phyloP scores from a whole-genome alignment of 1,140 invertebrate genomes.

The Drosophila jambulina region DNA sequence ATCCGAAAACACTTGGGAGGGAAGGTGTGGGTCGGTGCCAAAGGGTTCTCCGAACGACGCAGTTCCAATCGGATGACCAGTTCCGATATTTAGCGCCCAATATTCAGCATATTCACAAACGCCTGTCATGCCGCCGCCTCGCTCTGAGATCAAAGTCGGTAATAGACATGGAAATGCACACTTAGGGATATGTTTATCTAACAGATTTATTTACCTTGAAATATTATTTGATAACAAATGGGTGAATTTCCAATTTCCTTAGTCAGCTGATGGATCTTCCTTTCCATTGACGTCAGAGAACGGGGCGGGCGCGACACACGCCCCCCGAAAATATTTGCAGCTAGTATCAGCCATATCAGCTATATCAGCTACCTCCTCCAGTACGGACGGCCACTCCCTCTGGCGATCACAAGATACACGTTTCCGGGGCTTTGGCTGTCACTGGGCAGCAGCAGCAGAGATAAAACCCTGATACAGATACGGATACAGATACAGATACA shows the following conservation, averaged over 20 bases:
- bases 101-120: not conserved
- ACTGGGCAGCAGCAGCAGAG: slow-evolving; percentile 17
- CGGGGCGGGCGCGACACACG: slow-evolving; percentile 1
- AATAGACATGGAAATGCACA: not conserved
- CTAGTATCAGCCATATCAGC: slow-evolving; percentile 26
- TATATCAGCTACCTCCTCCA: slow-evolving; percentile 21
- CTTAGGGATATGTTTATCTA: not conserved
- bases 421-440: slow-evolving; percentile 51
- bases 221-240: not conserved
- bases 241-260: not conserved
- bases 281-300: slow-evolving; percentile 40
- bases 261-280: slow-evolving; percentile 12
- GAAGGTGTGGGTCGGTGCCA: not conserved
- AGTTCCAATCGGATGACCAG: slow-evolving; percentile 27
- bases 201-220: not conserved
- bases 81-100: slow-evolving; percentile 4
- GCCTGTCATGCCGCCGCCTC: not conserved
- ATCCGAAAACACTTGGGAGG: slow-evolving; percentile 5
- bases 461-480: slow-evolving; percentile 31
- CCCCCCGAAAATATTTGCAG: slow-evolving; percentile 8
- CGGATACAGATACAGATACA: slow-evolving; percentile 19
- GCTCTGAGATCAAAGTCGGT: not conserved
- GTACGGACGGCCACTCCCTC: slow-evolving; percentile 12
- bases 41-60: slow-evolving; percentile 30
- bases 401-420: slow-evolving; percentile 43